Evolutionary conservation across 2,888 invertebrate genomes (phyloP), one percentile per base, ranked within the genome.

Genomic region (Epinotia demarniana): DNA sequence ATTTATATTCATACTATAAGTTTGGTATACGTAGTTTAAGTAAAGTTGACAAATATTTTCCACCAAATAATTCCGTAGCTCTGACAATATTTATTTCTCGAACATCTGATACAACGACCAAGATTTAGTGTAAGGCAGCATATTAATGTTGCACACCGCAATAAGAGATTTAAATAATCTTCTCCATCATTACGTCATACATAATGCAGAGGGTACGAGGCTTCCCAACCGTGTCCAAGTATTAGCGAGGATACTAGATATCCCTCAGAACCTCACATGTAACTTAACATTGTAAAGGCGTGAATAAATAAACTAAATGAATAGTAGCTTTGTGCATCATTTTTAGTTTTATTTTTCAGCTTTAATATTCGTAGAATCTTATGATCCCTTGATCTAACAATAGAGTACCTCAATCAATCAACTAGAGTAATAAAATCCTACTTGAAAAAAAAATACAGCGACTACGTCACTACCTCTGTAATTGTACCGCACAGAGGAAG

Each of bases 131-230:
- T 43, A 58, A 46, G 12, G 27, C 19, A 23, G n/a, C 5, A 46
- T 73, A 72, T 73, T 68, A 73, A 73, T 68, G 18, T 62, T 67
- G 33, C 43, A 66, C 49, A 60, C 49, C 58, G 58, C 60, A 73
- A 73, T 53, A 55, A 55, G 53, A 61, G 67, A 53, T 73, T 68
- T 62, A 69, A 75, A 75, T 75, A 75, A 66, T 71, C 75, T 70
- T 18, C 64, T 39, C 27, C 61, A 62, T 53, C 67, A 58, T 70
- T 60, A 69, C 69, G 70, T 70, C 49, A 75, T 75, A 71, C 70
- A 71, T 71, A 71, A 75, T 75, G 64, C 70, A 75, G 53, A 71
- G 60, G 74, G 69, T 62, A 53, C 23, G 63, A 63, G 43, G 49
- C 46, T 60, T 18, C 12, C 60, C 49, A 33, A 53, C 70, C 75